These are phyloP conservation scores for Axis porcinus DNA, from an alignment of 2,113 vertebrate genomes.

Conservation along the genomic window DNA sequence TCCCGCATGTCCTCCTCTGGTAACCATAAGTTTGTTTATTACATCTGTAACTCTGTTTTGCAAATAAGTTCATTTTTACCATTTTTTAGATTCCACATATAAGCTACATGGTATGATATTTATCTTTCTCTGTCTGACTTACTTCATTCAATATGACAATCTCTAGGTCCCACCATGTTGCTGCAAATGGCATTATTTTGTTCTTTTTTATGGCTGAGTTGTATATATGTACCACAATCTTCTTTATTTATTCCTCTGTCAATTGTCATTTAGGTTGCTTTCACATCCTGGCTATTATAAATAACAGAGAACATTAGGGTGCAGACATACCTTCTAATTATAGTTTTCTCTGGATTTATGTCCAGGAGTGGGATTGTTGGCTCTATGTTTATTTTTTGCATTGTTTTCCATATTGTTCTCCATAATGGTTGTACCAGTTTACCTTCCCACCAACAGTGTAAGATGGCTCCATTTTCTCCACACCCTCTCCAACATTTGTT, in stretches of 20 bases:
- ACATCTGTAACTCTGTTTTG: neutral
- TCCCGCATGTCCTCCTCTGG: neutral
- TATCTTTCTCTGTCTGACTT: neutral
- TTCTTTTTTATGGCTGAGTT: neutral
- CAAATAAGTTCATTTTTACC: neutral
- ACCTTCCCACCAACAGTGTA: neutral
- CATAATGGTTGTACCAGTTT: neutral
- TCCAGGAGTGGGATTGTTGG: neutral
- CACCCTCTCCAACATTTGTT: neutral
- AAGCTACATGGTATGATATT: neutral
- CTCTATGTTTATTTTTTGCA: neutral
- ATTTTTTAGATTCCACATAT: neutral
- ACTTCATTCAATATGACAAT: neutral
- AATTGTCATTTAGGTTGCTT: neutral
- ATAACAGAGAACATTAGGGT: neutral
- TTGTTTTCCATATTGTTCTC: neutral
- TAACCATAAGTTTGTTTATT: neutral
- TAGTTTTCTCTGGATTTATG: neutral
- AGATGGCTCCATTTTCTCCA: neutral
- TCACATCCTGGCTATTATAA: neutral
- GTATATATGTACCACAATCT: neutral
- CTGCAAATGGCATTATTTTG: neutral
- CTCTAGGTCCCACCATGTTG: neutral
- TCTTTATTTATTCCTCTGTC: neutral
- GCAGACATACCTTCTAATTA: neutral